Conservation (phyloP, 2,888 invertebrate species). For the Amblyjoppa proteus region DNA sequence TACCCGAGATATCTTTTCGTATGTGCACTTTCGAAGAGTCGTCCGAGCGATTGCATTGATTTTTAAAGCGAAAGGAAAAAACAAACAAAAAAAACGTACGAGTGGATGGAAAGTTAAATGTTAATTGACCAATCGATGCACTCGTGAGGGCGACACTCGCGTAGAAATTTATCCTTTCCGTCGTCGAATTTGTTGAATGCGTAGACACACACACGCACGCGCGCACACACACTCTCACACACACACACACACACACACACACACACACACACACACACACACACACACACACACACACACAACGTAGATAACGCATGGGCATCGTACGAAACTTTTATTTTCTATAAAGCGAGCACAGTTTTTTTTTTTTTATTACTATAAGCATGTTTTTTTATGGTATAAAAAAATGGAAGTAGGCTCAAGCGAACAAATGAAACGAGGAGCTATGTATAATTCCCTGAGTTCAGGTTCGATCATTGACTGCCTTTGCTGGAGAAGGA, state of each 20-base stretch:
- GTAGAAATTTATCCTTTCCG: slow-evolving; percentile 42
- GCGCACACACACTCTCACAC: not conserved
- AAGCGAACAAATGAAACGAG: slow-evolving; percentile 66
- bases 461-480: not conserved
- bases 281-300: not conserved
- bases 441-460: slow-evolving; percentile 7
- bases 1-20: slow-evolving; percentile 23
- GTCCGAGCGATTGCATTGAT: slow-evolving; percentile 2
- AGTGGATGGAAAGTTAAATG: not conserved
- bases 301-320: slow-evolving; percentile 53
- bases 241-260: not conserved
- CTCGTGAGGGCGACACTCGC: not conserved
- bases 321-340: slow-evolving; percentile 37
- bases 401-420: slow-evolving; percentile 13
- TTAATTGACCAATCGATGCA: slow-evolving; percentile 23
- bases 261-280: not conserved
- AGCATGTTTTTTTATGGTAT: slow-evolving; percentile 54
- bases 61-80: not conserved
- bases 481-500: slow-evolving; percentile 69
- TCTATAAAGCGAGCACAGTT: slow-evolving; percentile 6
- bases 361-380: slow-evolving; percentile 26
- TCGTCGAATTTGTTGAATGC: slow-evolving; percentile 56
- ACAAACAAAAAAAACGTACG: not conserved
- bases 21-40: slow-evolving; percentile 6
- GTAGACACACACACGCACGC: slow-evolving; percentile 19